Conservation (phyloP, 2,113 vertebrate species). For the Dolichallabes microphthalmus region DNA sequence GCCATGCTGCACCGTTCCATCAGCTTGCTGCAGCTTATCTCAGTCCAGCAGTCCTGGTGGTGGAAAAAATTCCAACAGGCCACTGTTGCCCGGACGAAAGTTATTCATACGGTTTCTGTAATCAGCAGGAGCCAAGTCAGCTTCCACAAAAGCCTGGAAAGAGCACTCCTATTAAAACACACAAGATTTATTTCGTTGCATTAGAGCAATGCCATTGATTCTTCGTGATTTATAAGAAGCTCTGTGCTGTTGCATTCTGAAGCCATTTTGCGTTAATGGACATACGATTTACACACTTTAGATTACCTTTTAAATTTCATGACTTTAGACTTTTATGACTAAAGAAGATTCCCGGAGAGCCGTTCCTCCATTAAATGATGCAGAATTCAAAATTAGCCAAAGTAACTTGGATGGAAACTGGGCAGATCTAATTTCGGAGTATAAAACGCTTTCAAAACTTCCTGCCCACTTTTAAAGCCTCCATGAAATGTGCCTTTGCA, state of each 20-base stretch:
- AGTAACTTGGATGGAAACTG: not conserved
- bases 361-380: not conserved
- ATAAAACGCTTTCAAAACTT: not conserved
- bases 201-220: slow-evolving; percentile 45
- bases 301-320: not conserved
- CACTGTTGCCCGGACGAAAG: slow-evolving; percentile 46
- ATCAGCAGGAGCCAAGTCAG: slow-evolving; percentile 53
- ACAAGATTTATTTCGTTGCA: slow-evolving; percentile 66
- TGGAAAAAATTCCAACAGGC: slow-evolving; percentile 54
- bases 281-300: not conserved
- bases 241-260: slow-evolving; percentile 30
- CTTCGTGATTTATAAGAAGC: slow-evolving; percentile 48
- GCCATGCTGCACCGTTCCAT: slow-evolving; percentile 37
- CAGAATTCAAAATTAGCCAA: not conserved
- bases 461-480: not conserved
- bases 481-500: not conserved
- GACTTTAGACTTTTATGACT: not conserved
- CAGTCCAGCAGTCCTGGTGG: slow-evolving; percentile 57
- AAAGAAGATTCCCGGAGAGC: not conserved
- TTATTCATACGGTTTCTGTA: slow-evolving; percentile 59
- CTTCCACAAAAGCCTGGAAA: slow-evolving; percentile 56
- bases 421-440: not conserved
- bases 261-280: not conserved
- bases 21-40: slow-evolving; percentile 56
- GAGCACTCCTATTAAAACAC: slow-evolving; percentile 64